Conservation (phyloP, 2,888 invertebrate species). For the Cinara cedri region DNA sequence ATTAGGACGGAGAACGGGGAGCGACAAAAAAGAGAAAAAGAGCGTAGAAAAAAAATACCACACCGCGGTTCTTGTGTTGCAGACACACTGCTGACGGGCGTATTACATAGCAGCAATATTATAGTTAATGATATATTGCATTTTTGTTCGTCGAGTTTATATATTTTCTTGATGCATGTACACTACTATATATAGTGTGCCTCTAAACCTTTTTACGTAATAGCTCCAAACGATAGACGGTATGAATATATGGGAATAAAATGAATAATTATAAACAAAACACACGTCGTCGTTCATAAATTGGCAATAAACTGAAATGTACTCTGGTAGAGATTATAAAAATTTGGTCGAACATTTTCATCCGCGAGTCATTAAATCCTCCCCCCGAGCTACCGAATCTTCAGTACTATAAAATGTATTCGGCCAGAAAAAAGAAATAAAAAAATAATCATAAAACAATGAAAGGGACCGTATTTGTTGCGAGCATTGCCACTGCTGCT, state of each 20-base stretch:
- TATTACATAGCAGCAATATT: slow-evolving; percentile 19
- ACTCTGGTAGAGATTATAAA: not conserved
- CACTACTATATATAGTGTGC: not conserved
- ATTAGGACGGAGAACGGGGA: not conserved
- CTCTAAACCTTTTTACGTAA: slow-evolving; percentile 19
- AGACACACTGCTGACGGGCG: slow-evolving; percentile 30
- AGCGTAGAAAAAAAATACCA: not conserved
- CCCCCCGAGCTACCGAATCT: not conserved
- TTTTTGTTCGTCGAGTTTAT: slow-evolving; percentile 40
- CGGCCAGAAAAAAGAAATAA: not conserved
- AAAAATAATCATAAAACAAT: slow-evolving; percentile 3
- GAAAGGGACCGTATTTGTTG: slow-evolving; percentile 8
- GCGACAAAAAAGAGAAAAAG: slow-evolving; percentile 1
- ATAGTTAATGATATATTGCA: slow-evolving; percentile 39
- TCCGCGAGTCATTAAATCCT: slow-evolving; percentile 7
- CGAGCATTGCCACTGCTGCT: not conserved
- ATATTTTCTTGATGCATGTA: slow-evolving; percentile 21
- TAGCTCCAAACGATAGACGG: no score
- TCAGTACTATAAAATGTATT: not conserved
- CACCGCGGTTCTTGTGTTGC: slow-evolving; percentile 10
- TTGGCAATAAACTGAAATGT: slow-evolving; percentile 6
- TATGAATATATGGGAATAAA: no score
- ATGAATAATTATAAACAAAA: not conserved
- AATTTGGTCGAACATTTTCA: not conserved
- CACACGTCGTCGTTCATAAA: not conserved